A percentile compares a stretch with the other conserved stretches of the same genome.
These are phyloP conservation scores for Acromyrmex heyeri DNA, from an alignment of 1,140 invertebrate genomes.

Conservation along the genomic window DNA sequence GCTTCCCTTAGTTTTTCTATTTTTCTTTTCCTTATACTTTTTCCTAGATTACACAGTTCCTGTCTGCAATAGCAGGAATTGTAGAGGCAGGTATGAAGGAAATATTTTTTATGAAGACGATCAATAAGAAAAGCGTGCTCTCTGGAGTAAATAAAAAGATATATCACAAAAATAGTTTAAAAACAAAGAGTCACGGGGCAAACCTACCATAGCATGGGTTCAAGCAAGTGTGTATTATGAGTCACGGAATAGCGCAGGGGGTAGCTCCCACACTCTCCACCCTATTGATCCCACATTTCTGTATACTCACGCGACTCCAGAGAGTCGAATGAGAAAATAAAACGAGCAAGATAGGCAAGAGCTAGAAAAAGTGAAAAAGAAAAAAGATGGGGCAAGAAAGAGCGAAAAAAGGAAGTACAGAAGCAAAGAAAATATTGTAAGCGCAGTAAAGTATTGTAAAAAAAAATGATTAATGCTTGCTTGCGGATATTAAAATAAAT, in stretches of 20 bases:
- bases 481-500: neutral
- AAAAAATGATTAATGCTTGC: neutral
- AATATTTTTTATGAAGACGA: constrained; percentile 32
- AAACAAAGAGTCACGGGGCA: constrained; percentile 25
- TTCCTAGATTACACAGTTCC: constrained; percentile 13
- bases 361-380: neutral
- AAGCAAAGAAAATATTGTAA: neutral
- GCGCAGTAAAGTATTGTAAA: neutral
- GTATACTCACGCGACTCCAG: constrained; percentile 70
- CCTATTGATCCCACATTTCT: constrained; percentile 83
- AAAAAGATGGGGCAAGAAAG: neutral
- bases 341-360: constrained; percentile 26
- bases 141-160: neutral
- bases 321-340: constrained; percentile 42
- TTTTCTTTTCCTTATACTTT: neutral
- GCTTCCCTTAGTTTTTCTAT: neutral
- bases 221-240: constrained; percentile 82
- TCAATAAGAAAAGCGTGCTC: constrained; percentile 47
- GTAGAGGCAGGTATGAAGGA: neutral
- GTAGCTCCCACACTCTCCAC: constrained; percentile 74
- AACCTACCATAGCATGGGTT: constrained; percentile 41
- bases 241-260: constrained; percentile 82
- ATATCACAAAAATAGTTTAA: constrained; percentile 42
- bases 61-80: neutral
- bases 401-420: neutral